phyloP scores from a whole-genome alignment of 2,888 invertebrate species.

The Encarsia formosa region DNA sequence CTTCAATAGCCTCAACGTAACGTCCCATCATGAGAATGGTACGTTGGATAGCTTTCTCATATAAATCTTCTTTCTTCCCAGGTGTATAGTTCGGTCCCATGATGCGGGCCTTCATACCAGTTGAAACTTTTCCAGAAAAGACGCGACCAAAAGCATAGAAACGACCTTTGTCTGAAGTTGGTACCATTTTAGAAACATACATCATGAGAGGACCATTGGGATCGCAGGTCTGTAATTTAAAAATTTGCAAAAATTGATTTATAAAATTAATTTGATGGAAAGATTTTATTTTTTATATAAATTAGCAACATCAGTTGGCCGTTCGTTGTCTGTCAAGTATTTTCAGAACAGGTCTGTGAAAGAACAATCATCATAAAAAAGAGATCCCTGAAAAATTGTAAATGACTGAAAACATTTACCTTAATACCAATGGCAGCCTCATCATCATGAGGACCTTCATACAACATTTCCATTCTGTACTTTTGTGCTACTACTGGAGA shows the following conservation, averaged over 20 bases:
- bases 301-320: conserved; percentile 39
- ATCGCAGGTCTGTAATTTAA: conserved; percentile 72
- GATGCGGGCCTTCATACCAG: conserved; percentile 92
- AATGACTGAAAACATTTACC: conserved; percentile 47
- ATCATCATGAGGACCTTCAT: conserved; percentile 97
- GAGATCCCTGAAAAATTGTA: conserved; percentile 2
- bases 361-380: conserved; percentile 44
- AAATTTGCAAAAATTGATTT: no score
- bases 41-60: conserved; percentile 98
- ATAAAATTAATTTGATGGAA: no score
- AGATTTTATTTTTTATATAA: background rate
- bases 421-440: conserved; percentile 88
- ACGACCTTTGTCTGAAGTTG: conserved; percentile 98
- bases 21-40: conserved; percentile 99
- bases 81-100: conserved; percentile 98
- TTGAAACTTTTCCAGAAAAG: conserved; percentile 87
- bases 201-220: conserved; percentile 98
- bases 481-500: conserved; percentile 98
- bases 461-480: conserved; percentile 99
- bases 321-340: conserved; percentile 41
- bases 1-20: conserved; percentile 98
- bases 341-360: conserved; percentile 49
- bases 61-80: conserved; percentile 98
- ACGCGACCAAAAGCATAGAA: conserved; percentile 99
- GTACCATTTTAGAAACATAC: conserved; percentile 99